A percentile compares a stretch with the other conserved stretches of the same genome.
Evolutionary conservation across 1,140 invertebrate species (phyloP).

Genomic region (Musca domestica): DNA sequence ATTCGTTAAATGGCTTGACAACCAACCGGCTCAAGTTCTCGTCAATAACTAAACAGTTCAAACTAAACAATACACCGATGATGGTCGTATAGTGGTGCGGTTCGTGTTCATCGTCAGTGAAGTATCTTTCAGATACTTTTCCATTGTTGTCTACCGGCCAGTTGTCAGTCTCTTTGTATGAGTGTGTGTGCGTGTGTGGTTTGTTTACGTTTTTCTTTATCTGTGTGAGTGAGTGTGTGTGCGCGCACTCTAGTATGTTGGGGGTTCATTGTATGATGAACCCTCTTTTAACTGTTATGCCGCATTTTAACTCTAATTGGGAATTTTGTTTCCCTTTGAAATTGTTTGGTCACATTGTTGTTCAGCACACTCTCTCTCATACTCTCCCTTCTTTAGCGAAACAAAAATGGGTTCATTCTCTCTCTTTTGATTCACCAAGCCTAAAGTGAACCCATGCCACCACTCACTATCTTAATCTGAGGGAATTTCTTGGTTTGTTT

Average conservation of each 20-base stretch:
- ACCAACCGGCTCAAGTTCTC: conserved; percentile 20
- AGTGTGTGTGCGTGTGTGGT: background rate
- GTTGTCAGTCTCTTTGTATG: background rate
- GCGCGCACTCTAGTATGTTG: no score
- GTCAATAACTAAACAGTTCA: conserved; percentile 11
- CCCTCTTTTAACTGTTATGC: background rate
- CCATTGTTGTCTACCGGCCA: background rate
- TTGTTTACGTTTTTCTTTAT: conserved; percentile 11
- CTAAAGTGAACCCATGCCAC: no score
- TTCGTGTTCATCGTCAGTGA: background rate
- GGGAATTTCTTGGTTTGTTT: no score
- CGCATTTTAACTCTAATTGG: conserved; percentile 1
- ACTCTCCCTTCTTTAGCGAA: no score
- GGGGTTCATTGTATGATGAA: background rate
- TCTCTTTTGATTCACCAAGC: no score
- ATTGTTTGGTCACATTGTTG: no score
- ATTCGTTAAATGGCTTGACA: background rate
- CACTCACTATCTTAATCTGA: no score
- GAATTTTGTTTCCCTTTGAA: no score
- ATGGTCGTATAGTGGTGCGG: background rate
- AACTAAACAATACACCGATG: background rate
- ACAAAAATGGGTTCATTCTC: no score
- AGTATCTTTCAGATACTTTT: conserved; percentile 20
- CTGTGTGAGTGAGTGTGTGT: no score
- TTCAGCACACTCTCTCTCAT: no score